phyloP scores from a whole-genome alignment of 2,888 invertebrate genomes.

The Sarcophaga subvicina region DNA sequence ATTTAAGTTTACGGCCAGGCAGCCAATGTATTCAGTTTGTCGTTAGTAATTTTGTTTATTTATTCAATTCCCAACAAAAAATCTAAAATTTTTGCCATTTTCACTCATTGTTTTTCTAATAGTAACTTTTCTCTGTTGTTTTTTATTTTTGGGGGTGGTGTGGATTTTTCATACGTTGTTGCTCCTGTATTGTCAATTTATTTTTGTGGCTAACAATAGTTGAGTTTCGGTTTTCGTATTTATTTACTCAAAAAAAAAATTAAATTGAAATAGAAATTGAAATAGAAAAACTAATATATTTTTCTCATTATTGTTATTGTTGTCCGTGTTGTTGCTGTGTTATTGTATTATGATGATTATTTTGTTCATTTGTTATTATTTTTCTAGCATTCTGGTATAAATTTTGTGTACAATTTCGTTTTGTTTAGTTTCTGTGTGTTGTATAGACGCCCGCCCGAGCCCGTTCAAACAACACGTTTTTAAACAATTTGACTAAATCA shows the following conservation, averaged over 20 bases:
- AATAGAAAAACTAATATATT: constrained; percentile 2
- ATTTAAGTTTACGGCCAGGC: constrained; percentile 21
- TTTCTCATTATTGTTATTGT: constrained; percentile 20
- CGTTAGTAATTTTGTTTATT: constrained; percentile 51
- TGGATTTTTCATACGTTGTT: constrained; percentile 11
- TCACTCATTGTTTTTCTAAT: constrained; percentile 19
- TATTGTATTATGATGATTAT: constrained; percentile 11
- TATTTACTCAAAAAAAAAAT: neutral
- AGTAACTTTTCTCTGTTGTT: constrained; percentile 13
- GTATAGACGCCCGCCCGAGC: neutral
- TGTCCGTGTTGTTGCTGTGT: constrained; percentile 5
- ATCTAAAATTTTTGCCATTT: constrained; percentile 24
- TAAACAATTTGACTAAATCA: constrained; percentile 3
- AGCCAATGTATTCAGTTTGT: constrained; percentile 43
- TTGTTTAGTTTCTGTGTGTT: neutral
- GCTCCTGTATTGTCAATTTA: constrained; percentile 36
- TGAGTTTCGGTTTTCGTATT: neutral
- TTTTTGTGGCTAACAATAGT: constrained; percentile 41
- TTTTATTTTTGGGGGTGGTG: neutral
- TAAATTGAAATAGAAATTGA: no score
- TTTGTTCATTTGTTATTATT: no score
- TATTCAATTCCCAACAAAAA: constrained; percentile 47
- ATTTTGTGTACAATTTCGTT: no score
- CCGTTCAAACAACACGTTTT: constrained; percentile 8
- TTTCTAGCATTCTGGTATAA: no score